Conservation (phyloP, 2,888 invertebrate species). For the Leptogaster cylindrica region DNA sequence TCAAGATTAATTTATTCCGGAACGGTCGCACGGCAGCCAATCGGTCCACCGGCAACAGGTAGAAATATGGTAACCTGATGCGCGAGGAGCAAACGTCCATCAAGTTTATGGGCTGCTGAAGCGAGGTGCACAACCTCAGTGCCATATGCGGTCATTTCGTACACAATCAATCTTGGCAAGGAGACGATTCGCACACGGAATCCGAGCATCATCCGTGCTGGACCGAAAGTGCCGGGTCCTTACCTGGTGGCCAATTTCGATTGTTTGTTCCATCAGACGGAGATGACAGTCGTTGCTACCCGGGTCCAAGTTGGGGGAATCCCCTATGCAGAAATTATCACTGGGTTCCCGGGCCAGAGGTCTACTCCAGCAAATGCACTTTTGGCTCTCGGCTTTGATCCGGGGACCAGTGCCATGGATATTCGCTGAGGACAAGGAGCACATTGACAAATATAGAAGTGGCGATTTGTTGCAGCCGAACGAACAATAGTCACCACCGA, state of each 20-base stretch:
- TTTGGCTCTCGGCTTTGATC: neutral
- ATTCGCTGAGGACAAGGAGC: slow-evolving; percentile 5
- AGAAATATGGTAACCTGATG: slow-evolving; percentile 37
- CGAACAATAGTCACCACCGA: slow-evolving; percentile 28
- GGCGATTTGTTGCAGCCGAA: slow-evolving; percentile 11
- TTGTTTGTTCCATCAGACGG: slow-evolving; percentile 8
- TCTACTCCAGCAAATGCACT: neutral
- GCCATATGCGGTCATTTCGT: slow-evolving; percentile 33
- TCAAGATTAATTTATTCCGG: slow-evolving; percentile 34
- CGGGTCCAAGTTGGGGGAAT: no score
- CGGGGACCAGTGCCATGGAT: slow-evolving; percentile 16
- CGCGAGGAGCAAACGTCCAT: slow-evolving; percentile 21
- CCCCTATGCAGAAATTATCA: slow-evolving; percentile 22
- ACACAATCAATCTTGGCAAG: slow-evolving; percentile 29
- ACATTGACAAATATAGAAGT: slow-evolving; percentile 25
- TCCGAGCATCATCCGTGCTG: neutral
- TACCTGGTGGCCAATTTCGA: slow-evolving; percentile 26
- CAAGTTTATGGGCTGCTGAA: slow-evolving; percentile 37
- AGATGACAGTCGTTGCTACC: no score
- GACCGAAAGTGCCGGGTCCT: neutral
- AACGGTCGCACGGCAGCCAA: slow-evolving; percentile 11
- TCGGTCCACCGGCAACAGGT: slow-evolving; percentile 4
- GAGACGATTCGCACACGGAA: neutral
- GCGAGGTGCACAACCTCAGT: slow-evolving; percentile 25
- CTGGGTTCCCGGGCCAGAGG: slow-evolving; percentile 3